Base-by-base conservation (phyloP, 2,113 vertebrate genomes). In the Montifringilla adamsi region DNA sequence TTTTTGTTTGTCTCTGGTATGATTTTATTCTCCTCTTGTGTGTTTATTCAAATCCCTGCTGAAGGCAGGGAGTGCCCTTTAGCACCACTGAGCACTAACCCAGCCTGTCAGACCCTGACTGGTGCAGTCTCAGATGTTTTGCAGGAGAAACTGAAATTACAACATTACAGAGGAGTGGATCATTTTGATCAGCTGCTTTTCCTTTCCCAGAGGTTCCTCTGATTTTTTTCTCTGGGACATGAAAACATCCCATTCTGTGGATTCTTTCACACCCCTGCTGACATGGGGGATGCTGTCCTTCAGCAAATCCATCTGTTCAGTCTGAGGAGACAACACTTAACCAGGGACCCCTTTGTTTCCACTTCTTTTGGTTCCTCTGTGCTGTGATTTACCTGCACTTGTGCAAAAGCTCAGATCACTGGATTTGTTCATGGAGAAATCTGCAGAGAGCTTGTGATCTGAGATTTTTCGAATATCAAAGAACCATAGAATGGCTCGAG, bases 371-470 rank as follows among this genome's bases (percentile, higher is more conserved):
- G 27, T 92, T 97, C 92, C 85, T 52, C 28, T 24, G 33, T 53
- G 74, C 88, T 84, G 66, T 90, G 80, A 87, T 87, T 93, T 94
- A 66, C 85, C 95, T 88, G 27, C 87, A 76, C 41, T 21, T 39
- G 53, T 86, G 87, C 77, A 33, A 79, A 90, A 94, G 86, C 72
- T 91, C 70, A 84, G 68, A 91, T 96, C 91, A 74, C 74, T 50
- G 30, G 59, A 90, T 95, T 97, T 85, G 47, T 76, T 90, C n/a
- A 60, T 56, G 68, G 69, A 95, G 89, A 92, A 96, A 89, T 66
- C 74, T 14, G 55, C 64, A 87, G 67, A 90, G 69, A 79, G 49
- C 39, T 86, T 85, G 78, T 96, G 89, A 91, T 94, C 85, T 88
- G 70, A 5, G 96, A 91, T 95, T 96, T 95, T 95, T 15, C 58